These are phyloP conservation scores for Drosophila baimaii DNA, from an alignment of 1,140 invertebrate genomes.

Conservation along the genomic window DNA sequence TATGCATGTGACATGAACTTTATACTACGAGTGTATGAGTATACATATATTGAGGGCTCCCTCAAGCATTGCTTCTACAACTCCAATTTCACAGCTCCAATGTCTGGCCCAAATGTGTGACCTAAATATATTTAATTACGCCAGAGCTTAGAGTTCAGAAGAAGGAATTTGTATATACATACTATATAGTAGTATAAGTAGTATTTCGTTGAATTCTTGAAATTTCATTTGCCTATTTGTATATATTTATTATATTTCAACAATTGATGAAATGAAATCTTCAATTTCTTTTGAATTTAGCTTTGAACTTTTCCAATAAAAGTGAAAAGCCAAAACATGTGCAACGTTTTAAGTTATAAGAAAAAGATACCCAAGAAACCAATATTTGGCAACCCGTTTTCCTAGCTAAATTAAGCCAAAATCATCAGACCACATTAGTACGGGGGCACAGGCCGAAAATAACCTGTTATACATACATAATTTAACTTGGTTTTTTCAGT, in stretches of 20 bases:
- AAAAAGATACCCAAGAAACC: neutral
- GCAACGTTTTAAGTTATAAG: neutral
- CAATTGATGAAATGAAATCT: too few species aligned
- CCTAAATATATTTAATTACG: neutral
- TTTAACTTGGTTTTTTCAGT: neutral
- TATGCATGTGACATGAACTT: neutral
- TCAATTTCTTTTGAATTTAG: too few species aligned
- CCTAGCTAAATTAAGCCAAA: neutral
- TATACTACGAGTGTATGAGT: neutral
- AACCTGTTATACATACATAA: slow-evolving; percentile 12
- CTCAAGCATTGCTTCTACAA: neutral
- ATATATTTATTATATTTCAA: too few species aligned
- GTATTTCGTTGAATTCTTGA: too few species aligned
- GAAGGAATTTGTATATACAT: neutral
- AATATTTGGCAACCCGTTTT: slow-evolving; percentile 5
- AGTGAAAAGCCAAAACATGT: too few species aligned
- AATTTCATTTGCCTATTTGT: too few species aligned
- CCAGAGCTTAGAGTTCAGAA: neutral
- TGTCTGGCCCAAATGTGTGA: neutral
- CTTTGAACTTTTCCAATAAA: too few species aligned
- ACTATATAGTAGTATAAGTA: too few species aligned
- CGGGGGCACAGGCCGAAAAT: slow-evolving; percentile 4
- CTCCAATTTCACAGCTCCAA: slow-evolving; percentile 3
- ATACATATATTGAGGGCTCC: neutral
- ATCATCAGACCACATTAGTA: slow-evolving; percentile 4